phyloP scores from a whole-genome alignment of 2,797 vertebrate genomes.

The Thaleichthys pacificus region DNA sequence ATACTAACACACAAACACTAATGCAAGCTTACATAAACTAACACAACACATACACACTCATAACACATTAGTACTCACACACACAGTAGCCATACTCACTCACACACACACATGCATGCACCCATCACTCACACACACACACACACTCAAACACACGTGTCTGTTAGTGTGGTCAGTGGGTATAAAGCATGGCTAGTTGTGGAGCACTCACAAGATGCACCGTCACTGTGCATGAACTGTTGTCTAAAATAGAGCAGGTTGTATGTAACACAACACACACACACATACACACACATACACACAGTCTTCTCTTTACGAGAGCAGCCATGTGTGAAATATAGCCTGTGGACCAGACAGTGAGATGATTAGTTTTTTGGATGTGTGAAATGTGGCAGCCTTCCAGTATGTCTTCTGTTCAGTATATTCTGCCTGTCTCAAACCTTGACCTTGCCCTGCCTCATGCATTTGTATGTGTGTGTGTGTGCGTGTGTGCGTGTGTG shows the following conservation, averaged over 20 bases:
- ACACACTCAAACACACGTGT: conserved; percentile 4
- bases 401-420: not conserved
- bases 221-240: not conserved
- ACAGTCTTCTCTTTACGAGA: not conserved
- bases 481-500: not conserved
- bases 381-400: too few species aligned
- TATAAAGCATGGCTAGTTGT: not conserved
- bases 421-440: not conserved
- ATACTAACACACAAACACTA: not conserved
- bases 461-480: not conserved
- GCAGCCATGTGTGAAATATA: not conserved
- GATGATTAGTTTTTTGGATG: not conserved
- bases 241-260: not conserved
- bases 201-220: not conserved
- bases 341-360: not conserved
- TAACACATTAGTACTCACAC: not conserved
- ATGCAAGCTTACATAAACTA: not conserved
- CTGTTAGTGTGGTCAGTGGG: not conserved
- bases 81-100: not conserved
- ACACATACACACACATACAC: not conserved
- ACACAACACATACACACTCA: not conserved
- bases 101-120: not conserved
- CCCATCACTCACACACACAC: not conserved
- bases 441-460: not conserved
- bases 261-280: not conserved